Evolutionary conservation across 2,797 vertebrate species (phyloP), one percentile per base, ranked within the genome.

Genomic region (Enteromius thamalakanensis): DNA sequence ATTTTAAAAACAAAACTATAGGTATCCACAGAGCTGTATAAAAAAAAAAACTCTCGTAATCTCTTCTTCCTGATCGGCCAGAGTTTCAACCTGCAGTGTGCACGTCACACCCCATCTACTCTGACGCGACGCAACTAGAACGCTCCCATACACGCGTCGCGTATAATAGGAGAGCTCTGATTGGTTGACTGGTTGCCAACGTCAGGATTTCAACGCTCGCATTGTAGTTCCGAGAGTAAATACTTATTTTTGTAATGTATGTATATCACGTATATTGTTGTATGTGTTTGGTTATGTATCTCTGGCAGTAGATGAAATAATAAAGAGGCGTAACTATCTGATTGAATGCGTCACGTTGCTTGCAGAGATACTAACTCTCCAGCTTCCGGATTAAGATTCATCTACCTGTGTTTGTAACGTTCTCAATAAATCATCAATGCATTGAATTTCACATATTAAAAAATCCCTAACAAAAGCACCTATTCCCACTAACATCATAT

Each of bases 311-410:
- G 9, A 8, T 49, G 1, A 49, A 32, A n/a, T 3, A 14, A 60
- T 45, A 3, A 32, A 23, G 21, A 26, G 45, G 29, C 49, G 11
- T 14, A 53, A 21, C 49, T 34, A 37, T 55, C 19, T 26, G 40
- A 70, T 32, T 51, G 47, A 51, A 26, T 68, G 47, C 19, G 62
- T 79, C 6, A 37, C 45, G 68, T 3, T 79, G 45, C 6, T 88
- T 90, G 87, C 79, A 90, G 3, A 19, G 60, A 64, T 45, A 49
- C 4, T 40, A 80, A 29, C 79, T 58, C 23, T 58, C 11, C 53
- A 49, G 9, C 80, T 81, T 81, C 80, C 69, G 80, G 79, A 42
- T 74, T n/a, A 7, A 60, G 14, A 3, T 34, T 60, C 11, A 2
- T 65, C 17, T 4, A 42, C 3, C 15, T 12, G 37, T 62, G 15